Base-by-base conservation (phyloP, 2,113 vertebrate species). In the Trichomycterus rosablanca region DNA sequence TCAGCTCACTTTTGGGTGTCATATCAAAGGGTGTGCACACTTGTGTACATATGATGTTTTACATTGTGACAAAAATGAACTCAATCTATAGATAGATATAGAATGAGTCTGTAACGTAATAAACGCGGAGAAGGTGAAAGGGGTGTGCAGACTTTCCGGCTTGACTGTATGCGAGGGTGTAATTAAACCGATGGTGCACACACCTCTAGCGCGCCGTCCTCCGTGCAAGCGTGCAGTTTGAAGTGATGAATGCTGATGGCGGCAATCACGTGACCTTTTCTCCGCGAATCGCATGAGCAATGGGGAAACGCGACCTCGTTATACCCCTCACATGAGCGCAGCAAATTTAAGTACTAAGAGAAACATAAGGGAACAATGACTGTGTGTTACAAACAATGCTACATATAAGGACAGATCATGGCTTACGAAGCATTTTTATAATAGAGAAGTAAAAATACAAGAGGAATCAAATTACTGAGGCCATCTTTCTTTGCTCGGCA, bases 231-330 rank as follows among this genome's bases (percentile, higher is more conserved):
- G 0, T 93, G 93, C 63, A 98, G 89, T 48, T 94, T 95, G 84
- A 98, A 98, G 89, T 97, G 94, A 75, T 85, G 82, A 67, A 97
- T 92, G 86, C 95, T 92, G 86, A 98, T 90, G 42, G 95, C 95
- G 0, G 93, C 93, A 76, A 97, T 84, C 9, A 98, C 95, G 0
- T 98, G 95, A 0, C 95, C 95, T 83, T 94, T 94, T 70, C 94
- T 85, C 22, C 95, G 82, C 0, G 95, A 98, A 86, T 98, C 95
- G 1, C 95, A 98, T 61, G 93, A 83, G 83, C 95, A 98, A 76
- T 98, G 95, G 1, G 95, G 95, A 79, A 98, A 98, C 32, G 82
- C 78, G 73, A 98, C 89, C 79, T 98, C 93, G 14, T 94, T 97
- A 86, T 97, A 98, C 40, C 95, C 93, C 71, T 97, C 94, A 2